Evolutionary conservation across 2,797 vertebrate species (phyloP), one percentile per base, ranked within the genome.

Genomic region (Falco novaeseelandiae): DNA sequence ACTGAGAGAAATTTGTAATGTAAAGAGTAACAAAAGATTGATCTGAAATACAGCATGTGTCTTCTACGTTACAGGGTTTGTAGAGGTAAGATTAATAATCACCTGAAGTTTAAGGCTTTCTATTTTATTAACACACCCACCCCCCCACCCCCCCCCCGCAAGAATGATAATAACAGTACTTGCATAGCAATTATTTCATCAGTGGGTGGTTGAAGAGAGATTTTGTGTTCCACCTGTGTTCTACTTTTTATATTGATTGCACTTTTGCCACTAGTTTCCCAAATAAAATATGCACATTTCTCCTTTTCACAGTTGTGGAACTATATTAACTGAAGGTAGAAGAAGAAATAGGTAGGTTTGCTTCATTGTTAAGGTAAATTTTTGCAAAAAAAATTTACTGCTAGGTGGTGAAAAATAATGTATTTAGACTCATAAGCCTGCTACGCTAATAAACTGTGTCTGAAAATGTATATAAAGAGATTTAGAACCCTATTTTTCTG

Each of bases 181-280:
- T 94, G 27, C 27, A 1, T 89, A 79, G 59, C 83, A 95, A 95
- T 97, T 96, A 91, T 85, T 83, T 88, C 66, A 87, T 96, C 90
- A 80, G 91, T 96, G 34, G 83, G 73, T 88, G 65, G 54, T 76
- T 96, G 52, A 96, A 93, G 63, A 97, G 93, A 87, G 58, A 65
- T 94, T 95, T 93, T 88, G 90, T 90, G 36, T 89, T 94, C 91
- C 69, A 96, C 66, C 81, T 97, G 85, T 2, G 1, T 95, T 96
- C n/a, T 83, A 26, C 21, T 87, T 97, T 87, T 94, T 92, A 93
- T 95, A 88, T 95, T 96, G 89, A 95, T 94, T 95, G 73, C 51
- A 90, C 46, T 89, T 89, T 91, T 95, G 93, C 94, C 81, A 85
- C 89, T 76, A 83, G 14, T 20, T 93, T 63, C 61, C 34, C 27